Evolutionary conservation across 2,113 vertebrate species (phyloP), one percentile per base, ranked within the genome.

Genomic region (Atrichornis clamosus): DNA sequence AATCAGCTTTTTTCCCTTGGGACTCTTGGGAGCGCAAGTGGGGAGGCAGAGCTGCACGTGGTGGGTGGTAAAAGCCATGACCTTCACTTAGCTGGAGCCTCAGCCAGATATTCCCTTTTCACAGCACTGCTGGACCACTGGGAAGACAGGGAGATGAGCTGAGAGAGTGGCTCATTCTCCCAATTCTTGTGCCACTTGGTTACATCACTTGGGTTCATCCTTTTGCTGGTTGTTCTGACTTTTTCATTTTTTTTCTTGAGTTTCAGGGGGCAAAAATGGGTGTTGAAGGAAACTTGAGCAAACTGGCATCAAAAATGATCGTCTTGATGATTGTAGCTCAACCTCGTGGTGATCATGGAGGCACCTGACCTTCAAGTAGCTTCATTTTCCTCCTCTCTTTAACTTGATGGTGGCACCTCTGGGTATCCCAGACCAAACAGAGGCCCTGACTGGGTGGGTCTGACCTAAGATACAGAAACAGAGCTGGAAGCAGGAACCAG

Each of bases 131-230:
- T 63, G 69, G 72, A 50, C 74, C 64, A 5, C 58, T 62, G 60
- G 77, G 42, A 47, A 65, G 58, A 44, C 4, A 22, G 22, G 22
- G 37, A 52, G 59, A 27, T 15, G 41, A 39, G 16, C 26, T 28
- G 6, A 35, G 46, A 39, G 53, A 8, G 21, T 28, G 55, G 11
- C 37, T 37, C 37, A 7, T 78, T 62, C 46, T 82, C 47, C 19
- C 17, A 42, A 4, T 11, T 15, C 1, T 33, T 26, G 3, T 12
- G 21, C 2, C 44, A 23, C 13, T 15, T 0, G 0, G 4, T 59
- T 30, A 18, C 2, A 0, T 75, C 24, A 5, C 39, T 7, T 58
- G 7, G 65, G 4, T 27, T 84, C 39, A 13, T 55, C 55, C n/a
- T 53, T 60, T 52, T 28, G 49, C 9, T 52, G 44, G 18, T 11